phyloP scores from a whole-genome alignment of 1,140 invertebrate species.

The Penaeus indicus region DNA sequence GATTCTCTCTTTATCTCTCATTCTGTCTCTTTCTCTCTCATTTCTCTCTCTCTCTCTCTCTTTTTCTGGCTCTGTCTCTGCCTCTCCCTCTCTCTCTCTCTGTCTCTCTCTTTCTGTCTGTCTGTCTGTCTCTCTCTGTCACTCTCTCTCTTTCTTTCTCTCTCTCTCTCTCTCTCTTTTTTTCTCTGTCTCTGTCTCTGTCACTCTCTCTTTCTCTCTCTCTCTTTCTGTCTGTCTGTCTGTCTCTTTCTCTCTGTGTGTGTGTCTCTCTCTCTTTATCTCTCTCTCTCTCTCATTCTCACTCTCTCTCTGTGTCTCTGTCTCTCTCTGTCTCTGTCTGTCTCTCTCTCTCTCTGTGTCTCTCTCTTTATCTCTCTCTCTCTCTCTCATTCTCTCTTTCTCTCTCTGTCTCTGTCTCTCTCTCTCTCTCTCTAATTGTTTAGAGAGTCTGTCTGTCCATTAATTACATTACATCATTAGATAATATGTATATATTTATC shows the following conservation, averaged over 20 bases:
- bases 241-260: no score
- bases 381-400: neutral
- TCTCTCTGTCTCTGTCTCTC: neutral
- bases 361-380: neutral
- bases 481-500: no score
- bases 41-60: neutral
- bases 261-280: no score
- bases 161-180: neutral
- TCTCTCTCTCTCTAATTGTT: no score
- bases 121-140: neutral
- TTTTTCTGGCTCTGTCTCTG: no score
- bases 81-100: no score
- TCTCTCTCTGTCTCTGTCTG: neutral
- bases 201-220: neutral
- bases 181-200: neutral
- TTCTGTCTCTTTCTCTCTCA: neutral
- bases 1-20: neutral
- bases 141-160: neutral
- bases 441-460: no score
- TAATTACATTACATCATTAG: no score
- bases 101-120: neutral
- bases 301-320: neutral
- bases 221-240: no score
- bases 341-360: neutral
- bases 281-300: neutral